These are phyloP conservation scores for Dorcus hopei DNA, from an alignment of 2,888 invertebrate species.

Conservation along the genomic window DNA sequence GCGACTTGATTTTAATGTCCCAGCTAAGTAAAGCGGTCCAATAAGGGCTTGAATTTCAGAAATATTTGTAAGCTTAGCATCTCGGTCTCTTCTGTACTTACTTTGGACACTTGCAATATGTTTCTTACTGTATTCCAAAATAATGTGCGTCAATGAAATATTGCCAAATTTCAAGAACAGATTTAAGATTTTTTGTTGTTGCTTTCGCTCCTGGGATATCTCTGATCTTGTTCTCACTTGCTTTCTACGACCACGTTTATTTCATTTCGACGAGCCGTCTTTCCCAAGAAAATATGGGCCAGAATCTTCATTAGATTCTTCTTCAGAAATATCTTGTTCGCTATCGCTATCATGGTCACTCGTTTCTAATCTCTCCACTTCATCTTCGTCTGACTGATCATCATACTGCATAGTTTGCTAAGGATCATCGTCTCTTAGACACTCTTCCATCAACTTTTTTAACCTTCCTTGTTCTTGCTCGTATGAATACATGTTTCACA, in stretches of 20 bases:
- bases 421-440: neutral
- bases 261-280: neutral
- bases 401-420: neutral
- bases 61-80: neutral
- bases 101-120: neutral
- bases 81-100: slow-evolving; percentile 1
- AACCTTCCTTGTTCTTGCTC: too few species aligned
- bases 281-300: neutral
- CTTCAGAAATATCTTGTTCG: neutral
- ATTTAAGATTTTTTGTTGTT: neutral
- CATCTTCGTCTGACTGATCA: neutral
- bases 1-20: neutral
- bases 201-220: neutral
- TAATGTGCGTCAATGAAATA: neutral
- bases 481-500: too few species aligned
- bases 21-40: slow-evolving; percentile 6
- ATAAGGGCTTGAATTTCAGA: slow-evolving; percentile 2
- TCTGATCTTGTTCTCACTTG: neutral
- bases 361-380: neutral
- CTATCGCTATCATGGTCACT: neutral
- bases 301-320: neutral
- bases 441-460: neutral
- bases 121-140: neutral
- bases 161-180: neutral
- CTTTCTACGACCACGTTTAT: neutral